Base-by-base conservation (phyloP, 2,888 invertebrate species). In the Agonopterix alstromeriana region DNA sequence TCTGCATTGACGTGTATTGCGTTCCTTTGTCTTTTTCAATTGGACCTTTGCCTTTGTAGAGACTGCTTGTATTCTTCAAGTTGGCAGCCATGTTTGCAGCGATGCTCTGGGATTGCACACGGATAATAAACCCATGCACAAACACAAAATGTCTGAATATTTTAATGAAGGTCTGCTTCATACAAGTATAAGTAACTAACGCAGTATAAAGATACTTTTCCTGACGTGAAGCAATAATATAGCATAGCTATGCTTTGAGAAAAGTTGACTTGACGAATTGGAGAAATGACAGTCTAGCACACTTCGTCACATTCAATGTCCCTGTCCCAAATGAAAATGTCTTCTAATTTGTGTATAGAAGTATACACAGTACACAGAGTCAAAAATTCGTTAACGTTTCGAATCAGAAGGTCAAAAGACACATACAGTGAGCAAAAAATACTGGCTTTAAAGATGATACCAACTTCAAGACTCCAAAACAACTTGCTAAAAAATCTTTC, bases 1-100 rank as follows among this genome's bases (percentile, higher is more conserved):
- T 61, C 42, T 56, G 57, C 55, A 58, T 63, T 58, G 63, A 62
- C 60, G 60, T 59, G 56, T 58, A 61, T 66, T 61, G 61, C 56
- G 53, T 58, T 52, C 53, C 58, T 54, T 60, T 57, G 56, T 55
- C 60, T 63, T 54, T 53, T 50, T 48, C 41, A 41, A 48, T 47
- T 43, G 35, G 38, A 42, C 42, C 35, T 52, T 46, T 50, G 27
- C 42, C 45, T 40, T 42, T 38, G n/a, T 38, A n/a, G 38, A 38
- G 38, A 35, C 14, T 7, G 45, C 12, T 46, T 46, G 35, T 43
- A n/a, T 43, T 45, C 50, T 54, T 58, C 59, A 61, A 60, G 59
- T 62, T 64, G 61, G 58, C 60, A 57, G 52, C 55, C 48, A 50
- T 59, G 55, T 56, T 60, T 57, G 57, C 63, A 53, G 58, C 52